Base-by-base conservation (phyloP, 92 coral and sea anemone genomes). In the Actinostola sp. region DNA sequence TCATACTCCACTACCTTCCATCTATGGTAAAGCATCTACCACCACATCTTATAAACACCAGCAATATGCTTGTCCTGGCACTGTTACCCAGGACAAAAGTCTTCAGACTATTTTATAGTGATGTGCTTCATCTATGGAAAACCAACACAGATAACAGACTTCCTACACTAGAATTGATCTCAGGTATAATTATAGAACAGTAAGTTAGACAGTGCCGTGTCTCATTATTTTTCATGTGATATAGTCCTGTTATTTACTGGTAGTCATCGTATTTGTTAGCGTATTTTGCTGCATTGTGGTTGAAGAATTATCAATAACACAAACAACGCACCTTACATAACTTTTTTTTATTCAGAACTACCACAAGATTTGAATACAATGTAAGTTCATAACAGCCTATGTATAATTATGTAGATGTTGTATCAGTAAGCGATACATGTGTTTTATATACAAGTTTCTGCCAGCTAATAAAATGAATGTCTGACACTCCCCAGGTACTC, bases 91-190 rank as follows among this genome's bases (percentile, higher is more conserved):
- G 85, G 17, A 73, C 97, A 12, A 84, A 77, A 63, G 75, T 84
- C 24, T 82, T 79, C 77, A 83, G 97, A 61, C 87, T 82, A 43
- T 88, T 90, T 64, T 90, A 87, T 62, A 82, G 84, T 42, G 88
- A 90, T 53, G 97, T 87, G 2, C 60, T 87, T 52, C 97, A 75
- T 55, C 67, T 76, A 53, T 90, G 97, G 97, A 87, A 90, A 52
- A 82, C 76, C 25, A 61, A 29, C 15, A 71, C 77, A 42, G 70
- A 67, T 6, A 48, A 54, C 9, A 77, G 29, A 49, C 58, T 67
- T 45, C 92, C 92, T 7, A 27, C 57, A 16, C 58, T 90, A 42
- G 89, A 87, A 67, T 76, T 79, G 67, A 54, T 87, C 34, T 56
- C 54, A 34, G 97, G 97, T 87, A 63, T 61, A 35, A 20, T 13